These are phyloP conservation scores for Graphium colonna DNA, from an alignment of 2,888 invertebrate genomes.

Conservation along the genomic window DNA sequence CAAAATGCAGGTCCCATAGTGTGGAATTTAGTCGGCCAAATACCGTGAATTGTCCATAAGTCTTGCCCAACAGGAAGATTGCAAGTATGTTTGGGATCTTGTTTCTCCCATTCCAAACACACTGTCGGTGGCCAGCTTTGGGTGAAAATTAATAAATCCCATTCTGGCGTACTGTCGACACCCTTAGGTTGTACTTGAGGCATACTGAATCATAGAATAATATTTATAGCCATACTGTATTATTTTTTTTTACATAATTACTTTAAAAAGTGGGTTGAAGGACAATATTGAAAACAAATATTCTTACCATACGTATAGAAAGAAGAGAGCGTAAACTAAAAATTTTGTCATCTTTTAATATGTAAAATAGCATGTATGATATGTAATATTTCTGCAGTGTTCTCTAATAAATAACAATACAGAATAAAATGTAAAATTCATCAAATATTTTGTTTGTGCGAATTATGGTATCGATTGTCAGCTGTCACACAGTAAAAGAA, in stretches of 20 bases:
- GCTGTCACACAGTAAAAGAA: constrained; percentile 12
- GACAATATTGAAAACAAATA: background rate
- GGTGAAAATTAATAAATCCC: constrained; percentile 89
- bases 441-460: constrained; percentile 15
- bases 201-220: constrained; percentile 31
- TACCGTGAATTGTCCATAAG: constrained; percentile 89
- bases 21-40: constrained; percentile 89
- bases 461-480: constrained; percentile 8
- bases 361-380: constrained; percentile 7
- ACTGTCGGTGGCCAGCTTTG: constrained; percentile 87
- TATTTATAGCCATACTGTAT: no score
- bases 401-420: background rate
- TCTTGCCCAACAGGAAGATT: constrained; percentile 79
- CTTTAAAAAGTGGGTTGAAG: background rate
- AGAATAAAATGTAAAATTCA: background rate
- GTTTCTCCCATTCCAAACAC: constrained; percentile 85
- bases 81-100: constrained; percentile 81
- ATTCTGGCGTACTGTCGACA: constrained; percentile 56
- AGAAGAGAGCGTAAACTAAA: constrained; percentile 6
- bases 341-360: constrained; percentile 17
- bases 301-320: constrained; percentile 19
- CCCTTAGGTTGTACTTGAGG: constrained; percentile 27
- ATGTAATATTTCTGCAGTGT: background rate
- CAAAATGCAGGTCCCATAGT: constrained; percentile 86
- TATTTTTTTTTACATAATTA: background rate